Evolutionary conservation across 2,888 invertebrate genomes (phyloP).

Genomic region (Orthosia gothica): DNA sequence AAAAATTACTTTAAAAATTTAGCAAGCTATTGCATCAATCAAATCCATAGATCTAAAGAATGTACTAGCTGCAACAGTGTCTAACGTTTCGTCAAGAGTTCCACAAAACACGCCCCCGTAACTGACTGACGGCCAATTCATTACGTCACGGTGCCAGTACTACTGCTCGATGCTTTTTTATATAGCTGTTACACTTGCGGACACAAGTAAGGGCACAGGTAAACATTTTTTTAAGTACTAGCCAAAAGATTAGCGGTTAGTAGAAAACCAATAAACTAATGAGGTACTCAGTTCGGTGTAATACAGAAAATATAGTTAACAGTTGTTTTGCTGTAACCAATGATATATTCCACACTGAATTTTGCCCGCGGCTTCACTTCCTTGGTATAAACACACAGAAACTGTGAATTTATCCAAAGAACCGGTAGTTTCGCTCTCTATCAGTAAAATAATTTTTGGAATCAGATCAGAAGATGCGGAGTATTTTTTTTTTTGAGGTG

Average conservation of each 20-base stretch:
- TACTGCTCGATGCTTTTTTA: constrained; percentile 25
- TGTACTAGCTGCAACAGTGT: not conserved
- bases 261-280: no score
- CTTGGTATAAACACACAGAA: not conserved
- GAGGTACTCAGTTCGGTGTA: no score
- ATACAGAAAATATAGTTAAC: no score
- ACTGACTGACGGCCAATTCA: constrained; percentile 54
- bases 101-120: constrained; percentile 12
- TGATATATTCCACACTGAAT: not conserved
- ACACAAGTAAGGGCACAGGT: not conserved
- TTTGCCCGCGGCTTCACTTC: not conserved
- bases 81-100: constrained; percentile 9
- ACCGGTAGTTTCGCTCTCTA: not conserved
- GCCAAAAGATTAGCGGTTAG: no score
- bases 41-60: not conserved
- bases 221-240: not conserved
- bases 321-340: no score
- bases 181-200: constrained; percentile 26
- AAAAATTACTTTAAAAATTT: no score
- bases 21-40: no score
- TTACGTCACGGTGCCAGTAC: constrained; percentile 44
- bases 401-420: not conserved
- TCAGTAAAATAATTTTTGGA: not conserved
- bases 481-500: no score
- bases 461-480: not conserved